Conservation (phyloP, 2,797 vertebrate genomes). For the Meriones psammophilus region DNA sequence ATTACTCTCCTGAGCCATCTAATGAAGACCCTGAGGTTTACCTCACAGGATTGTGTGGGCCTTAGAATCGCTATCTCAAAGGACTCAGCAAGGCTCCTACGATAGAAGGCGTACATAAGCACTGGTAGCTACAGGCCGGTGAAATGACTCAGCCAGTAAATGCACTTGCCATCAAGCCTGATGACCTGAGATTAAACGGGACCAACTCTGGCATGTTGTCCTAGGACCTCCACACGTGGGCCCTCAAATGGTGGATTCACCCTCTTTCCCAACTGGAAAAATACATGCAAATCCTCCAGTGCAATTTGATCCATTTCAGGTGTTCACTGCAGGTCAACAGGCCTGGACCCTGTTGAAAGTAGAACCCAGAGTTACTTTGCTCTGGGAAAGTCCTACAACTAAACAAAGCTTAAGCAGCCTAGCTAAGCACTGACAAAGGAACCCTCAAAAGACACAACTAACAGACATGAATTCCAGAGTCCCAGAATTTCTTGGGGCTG, state of each 20-base stretch:
- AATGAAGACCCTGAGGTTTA: background rate
- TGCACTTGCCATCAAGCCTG: background rate
- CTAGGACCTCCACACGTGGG: background rate
- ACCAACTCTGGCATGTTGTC: background rate
- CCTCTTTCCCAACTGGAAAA: background rate
- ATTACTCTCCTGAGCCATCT: background rate
- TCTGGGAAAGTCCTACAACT: too few species aligned
- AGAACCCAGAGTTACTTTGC: background rate
- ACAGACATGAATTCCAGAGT: background rate
- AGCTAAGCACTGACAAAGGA: background rate
- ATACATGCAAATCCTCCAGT: fast-evolving
- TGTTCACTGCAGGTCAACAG: background rate
- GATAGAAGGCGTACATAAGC: background rate
- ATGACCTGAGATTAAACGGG: too few species aligned
- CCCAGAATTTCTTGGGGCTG: background rate
- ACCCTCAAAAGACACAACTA: background rate
- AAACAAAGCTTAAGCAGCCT: background rate
- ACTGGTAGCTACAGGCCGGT: too few species aligned
- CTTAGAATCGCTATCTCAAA: background rate
- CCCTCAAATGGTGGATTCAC: background rate
- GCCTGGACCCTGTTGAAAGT: background rate
- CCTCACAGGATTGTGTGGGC: background rate
- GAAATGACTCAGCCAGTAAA: background rate
- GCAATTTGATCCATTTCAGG: background rate
- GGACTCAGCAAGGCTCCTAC: background rate